Conservation (phyloP, 2,888 invertebrate genomes). For the Iphiclides podalirius region DNA sequence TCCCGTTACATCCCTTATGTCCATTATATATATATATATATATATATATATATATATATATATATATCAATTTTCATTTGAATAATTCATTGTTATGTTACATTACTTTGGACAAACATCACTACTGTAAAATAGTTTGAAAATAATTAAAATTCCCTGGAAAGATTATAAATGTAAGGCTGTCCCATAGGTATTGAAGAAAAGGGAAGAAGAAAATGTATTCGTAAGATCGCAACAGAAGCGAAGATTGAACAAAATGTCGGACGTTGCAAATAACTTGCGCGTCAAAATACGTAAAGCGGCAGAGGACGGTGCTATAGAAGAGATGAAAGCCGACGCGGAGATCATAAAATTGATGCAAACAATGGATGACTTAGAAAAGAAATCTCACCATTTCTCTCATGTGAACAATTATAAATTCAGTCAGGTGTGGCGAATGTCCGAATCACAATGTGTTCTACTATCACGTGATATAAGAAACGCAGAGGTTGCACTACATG, state of each 20-base stretch:
- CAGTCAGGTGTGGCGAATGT: slow-evolving; percentile 71
- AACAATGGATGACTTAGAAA: slow-evolving; percentile 84
- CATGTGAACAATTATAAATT: slow-evolving; percentile 83
- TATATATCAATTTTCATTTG: too few relatives aligned
- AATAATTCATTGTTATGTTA: too few relatives aligned
- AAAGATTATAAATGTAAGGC: too few relatives aligned
- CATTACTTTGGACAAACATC: too few relatives aligned
- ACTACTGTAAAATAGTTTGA: too few relatives aligned
- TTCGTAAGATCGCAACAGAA: slow-evolving; percentile 90
- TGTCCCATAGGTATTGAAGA: slow-evolving; percentile 85
- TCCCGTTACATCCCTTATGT: too few relatives aligned
- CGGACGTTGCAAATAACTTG: slow-evolving; percentile 84
- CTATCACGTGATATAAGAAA: slow-evolving; percentile 48
- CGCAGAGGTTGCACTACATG: slow-evolving; percentile 65
- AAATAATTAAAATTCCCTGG: too few relatives aligned
- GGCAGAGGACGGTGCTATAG: slow-evolving; percentile 81
- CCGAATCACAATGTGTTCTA: slow-evolving; percentile 46
- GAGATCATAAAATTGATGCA: slow-evolving; percentile 85
- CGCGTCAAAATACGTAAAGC: slow-evolving; percentile 83
- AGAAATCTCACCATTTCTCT: slow-evolving; percentile 85
- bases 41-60: too few relatives aligned
- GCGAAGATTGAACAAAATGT: slow-evolving; percentile 86
- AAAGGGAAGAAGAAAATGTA: slow-evolving; percentile 92
- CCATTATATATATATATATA: too few relatives aligned
- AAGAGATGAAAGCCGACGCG: slow-evolving; percentile 83